phyloP scores from a whole-genome alignment of 2,888 invertebrate genomes.

The Cerceris rybyensis region DNA sequence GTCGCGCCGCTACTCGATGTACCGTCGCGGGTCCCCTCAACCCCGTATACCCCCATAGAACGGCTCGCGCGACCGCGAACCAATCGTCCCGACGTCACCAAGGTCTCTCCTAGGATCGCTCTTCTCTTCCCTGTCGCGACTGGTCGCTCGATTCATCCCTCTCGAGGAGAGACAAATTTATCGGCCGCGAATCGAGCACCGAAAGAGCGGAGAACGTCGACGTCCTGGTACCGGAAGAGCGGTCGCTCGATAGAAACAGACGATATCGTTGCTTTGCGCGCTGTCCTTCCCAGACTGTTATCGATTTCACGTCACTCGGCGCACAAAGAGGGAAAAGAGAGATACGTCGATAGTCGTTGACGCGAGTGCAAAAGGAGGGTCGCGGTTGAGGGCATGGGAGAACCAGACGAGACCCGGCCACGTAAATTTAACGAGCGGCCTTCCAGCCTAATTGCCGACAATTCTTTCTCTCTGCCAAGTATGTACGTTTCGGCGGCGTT shows the following conservation, averaged over 20 bases:
- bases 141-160: too few species aligned
- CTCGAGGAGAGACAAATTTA: too few species aligned
- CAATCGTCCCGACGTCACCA: too few species aligned
- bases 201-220: neutral
- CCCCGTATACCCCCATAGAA: neutral
- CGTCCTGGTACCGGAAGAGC: neutral
- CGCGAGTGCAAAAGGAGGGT: neutral
- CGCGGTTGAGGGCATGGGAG: neutral
- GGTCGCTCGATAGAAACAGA: conserved; percentile 1
- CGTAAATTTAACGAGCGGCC: too few species aligned
- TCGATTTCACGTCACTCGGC: conserved; percentile 19
- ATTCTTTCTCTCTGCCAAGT: too few species aligned
- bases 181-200: neutral
- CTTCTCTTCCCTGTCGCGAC: too few species aligned
- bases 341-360: neutral
- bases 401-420: too few species aligned
- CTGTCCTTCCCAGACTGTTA: conserved; percentile 15
- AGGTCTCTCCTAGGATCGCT: too few species aligned
- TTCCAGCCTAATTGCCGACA: too few species aligned
- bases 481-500: too few species aligned
- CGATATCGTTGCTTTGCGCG: conserved; percentile 15
- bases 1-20: conserved; percentile 1
- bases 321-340: conserved; percentile 4
- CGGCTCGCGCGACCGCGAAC: neutral
- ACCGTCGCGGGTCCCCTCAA: neutral